Conservation (phyloP, 2,888 invertebrate species). For the Bimastos eiseni region DNA sequence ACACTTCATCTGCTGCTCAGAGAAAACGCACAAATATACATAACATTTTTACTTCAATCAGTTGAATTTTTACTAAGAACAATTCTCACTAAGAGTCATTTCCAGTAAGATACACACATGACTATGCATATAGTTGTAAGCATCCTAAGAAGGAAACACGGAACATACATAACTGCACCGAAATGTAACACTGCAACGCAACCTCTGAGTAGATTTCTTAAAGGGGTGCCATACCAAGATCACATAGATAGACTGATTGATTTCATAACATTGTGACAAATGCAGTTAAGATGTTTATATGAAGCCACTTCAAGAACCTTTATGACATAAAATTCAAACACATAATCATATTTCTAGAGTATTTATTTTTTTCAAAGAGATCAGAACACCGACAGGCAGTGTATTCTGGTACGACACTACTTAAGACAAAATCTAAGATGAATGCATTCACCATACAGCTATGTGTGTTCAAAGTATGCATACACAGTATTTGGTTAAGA, state of each 20-base stretch:
- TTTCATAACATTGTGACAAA: not conserved
- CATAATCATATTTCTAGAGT: not conserved
- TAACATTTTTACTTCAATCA: not conserved
- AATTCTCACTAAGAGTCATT: not conserved
- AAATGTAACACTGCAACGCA: too few species aligned
- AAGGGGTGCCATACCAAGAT: too few species aligned
- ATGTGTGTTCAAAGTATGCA: too few species aligned
- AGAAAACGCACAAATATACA: not conserved
- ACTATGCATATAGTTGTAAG: too few species aligned
- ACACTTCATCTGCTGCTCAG: constrained; percentile 65
- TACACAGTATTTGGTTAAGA: too few species aligned
- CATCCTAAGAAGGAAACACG: too few species aligned
- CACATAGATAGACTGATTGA: too few species aligned
- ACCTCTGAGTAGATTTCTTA: too few species aligned
- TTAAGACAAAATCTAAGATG: too few species aligned
- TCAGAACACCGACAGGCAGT: not conserved
- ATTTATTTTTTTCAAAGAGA: not conserved
- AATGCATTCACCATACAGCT: too few species aligned
- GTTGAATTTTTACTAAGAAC: not conserved
- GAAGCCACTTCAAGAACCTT: not conserved
- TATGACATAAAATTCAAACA: not conserved
- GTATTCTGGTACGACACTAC: too few species aligned
- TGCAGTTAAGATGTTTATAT: not conserved
- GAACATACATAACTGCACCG: too few species aligned
- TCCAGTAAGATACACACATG: not conserved